These are phyloP conservation scores for Tenthredo distinguenda DNA, from an alignment of 2,888 invertebrate species.

Conservation along the genomic window DNA sequence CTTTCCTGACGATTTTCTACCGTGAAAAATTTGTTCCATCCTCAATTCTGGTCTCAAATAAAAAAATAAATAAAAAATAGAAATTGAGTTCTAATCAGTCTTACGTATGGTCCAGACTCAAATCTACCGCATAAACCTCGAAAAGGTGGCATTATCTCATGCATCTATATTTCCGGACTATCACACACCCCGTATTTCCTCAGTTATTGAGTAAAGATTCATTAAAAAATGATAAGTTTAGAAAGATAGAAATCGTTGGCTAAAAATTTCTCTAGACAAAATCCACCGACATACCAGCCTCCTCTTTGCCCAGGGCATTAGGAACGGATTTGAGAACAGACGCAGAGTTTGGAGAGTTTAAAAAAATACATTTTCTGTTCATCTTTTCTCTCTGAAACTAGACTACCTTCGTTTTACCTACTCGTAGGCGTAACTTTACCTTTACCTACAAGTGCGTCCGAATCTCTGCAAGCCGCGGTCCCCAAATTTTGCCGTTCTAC, in stretches of 20 bases:
- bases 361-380: neutral
- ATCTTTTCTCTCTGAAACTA: too few relatives aligned
- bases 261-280: neutral
- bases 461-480: conserved; percentile 11
- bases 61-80: neutral
- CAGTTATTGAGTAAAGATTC: neutral
- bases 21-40: neutral
- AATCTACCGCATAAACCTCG: neutral
- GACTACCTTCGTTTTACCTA: neutral
- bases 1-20: neutral
- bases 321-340: neutral
- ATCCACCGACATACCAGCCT: neutral
- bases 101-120: neutral
- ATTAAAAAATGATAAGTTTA: neutral
- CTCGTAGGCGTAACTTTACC: neutral
- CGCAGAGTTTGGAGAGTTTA: neutral
- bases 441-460: conserved; percentile 13
- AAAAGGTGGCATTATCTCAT: neutral
- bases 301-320: neutral
- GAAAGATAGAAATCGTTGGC: neutral
- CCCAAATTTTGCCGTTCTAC: neutral
- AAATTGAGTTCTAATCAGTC: neutral
- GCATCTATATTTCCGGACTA: neutral
- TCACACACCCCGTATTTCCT: too few relatives aligned
- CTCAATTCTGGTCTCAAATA: neutral